These are phyloP conservation scores for Andrena praecox DNA, from an alignment of 2,888 invertebrate genomes.

Conservation along the genomic window DNA sequence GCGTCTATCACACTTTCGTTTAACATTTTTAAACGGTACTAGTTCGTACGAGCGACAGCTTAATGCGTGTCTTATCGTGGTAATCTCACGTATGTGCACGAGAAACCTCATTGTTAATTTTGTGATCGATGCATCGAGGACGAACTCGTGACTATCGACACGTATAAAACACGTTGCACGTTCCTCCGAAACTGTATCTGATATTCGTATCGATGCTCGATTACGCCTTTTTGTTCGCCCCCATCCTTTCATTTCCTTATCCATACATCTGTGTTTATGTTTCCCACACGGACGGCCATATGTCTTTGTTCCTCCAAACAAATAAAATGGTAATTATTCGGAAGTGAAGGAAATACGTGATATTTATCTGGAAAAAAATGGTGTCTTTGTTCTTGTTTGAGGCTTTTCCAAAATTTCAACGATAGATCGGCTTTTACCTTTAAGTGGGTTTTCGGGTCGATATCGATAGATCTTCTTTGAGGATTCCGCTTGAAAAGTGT, in stretches of 20 bases:
- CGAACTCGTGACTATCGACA: slow-evolving; percentile 62
- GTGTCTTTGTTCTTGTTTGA: too few relatives aligned
- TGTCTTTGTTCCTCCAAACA: background rate
- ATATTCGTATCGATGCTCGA: slow-evolving; percentile 17
- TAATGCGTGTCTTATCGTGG: slow-evolving; percentile 28
- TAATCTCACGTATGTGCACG: slow-evolving; percentile 14
- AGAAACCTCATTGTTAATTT: slow-evolving; percentile 58
- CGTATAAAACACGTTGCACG: slow-evolving; percentile 57
- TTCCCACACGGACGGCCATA: too few relatives aligned
- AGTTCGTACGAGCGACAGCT: background rate
- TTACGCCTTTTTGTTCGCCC: background rate
- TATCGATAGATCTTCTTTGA: background rate
- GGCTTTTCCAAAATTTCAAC: too few relatives aligned
- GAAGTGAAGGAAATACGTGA: background rate
- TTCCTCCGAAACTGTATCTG: slow-evolving; percentile 39
- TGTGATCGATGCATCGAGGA: slow-evolving; percentile 59
- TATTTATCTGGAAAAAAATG: too few relatives aligned
- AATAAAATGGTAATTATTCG: background rate
- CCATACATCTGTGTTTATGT: too few relatives aligned
- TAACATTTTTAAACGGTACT: slow-evolving; percentile 2
- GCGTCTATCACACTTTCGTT: slow-evolving; percentile 1
- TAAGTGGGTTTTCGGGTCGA: background rate
- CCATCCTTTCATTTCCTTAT: too few relatives aligned
- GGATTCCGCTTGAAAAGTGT: too few relatives aligned
- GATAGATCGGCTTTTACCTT: too few relatives aligned